Conservation (phyloP, 1,140 invertebrate genomes). For the Nephotettix cincticeps region DNA sequence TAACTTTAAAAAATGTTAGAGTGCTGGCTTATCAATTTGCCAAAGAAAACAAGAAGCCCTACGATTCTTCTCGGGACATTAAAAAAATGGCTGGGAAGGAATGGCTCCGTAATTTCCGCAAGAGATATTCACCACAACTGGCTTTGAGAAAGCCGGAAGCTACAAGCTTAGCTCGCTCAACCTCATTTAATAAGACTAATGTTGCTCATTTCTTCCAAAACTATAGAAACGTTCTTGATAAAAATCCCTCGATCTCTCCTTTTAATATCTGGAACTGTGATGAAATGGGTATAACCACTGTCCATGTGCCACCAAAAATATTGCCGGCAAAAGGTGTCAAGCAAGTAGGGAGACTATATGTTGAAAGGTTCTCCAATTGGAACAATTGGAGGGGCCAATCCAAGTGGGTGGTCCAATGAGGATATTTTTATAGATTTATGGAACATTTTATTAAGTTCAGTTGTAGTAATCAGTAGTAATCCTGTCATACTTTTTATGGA, state of each 20-base stretch:
- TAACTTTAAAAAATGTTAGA: background rate
- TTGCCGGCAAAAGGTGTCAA: constrained; percentile 35
- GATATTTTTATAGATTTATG: constrained; percentile 22
- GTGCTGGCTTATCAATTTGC: constrained; percentile 10
- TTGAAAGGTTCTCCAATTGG: constrained; percentile 22
- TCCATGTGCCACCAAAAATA: constrained; percentile 43
- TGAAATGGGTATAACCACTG: constrained; percentile 46
- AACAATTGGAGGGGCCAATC: constrained; percentile 27
- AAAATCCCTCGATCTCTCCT: constrained; percentile 33
- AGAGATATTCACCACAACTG: constrained; percentile 2
- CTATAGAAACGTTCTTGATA: constrained; percentile 34
- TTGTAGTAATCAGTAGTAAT: constrained; percentile 9
- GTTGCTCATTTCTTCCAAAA: constrained; percentile 39
- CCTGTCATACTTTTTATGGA: constrained; percentile 36
- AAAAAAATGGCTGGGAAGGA: background rate
- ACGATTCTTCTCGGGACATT: background rate
- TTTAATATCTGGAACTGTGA: constrained; percentile 45
- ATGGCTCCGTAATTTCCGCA: background rate
- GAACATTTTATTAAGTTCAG: constrained; percentile 19
- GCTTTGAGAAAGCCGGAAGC: constrained; percentile 37
- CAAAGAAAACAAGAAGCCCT: constrained; percentile 2
- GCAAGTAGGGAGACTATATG: constrained; percentile 35
- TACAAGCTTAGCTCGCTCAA: constrained; percentile 40
- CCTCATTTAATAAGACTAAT: constrained; percentile 41
- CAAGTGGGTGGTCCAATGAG: constrained; percentile 26